Base-by-base conservation (phyloP, 2,888 invertebrate genomes). In the Microctonus brassicae region DNA sequence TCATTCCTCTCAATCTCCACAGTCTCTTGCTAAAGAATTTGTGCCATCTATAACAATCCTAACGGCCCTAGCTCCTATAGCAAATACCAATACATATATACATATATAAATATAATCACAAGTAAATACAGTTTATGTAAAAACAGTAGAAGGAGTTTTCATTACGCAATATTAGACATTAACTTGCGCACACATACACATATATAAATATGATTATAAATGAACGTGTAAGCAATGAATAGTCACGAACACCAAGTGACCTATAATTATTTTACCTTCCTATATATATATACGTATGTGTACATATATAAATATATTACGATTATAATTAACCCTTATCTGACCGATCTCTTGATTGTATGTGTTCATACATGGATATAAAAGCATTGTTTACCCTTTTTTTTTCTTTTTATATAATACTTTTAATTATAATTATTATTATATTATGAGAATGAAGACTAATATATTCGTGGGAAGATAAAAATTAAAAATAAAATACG, bases 61-160 rank as follows among this genome's bases (percentile, higher is more conserved):
- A 68, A 68, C 68, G 68, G 61, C 68, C 61, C 58, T n/a, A n/a
- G n/a, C 68, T 61, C 68, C 13, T 34, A 52, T 47, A 24, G 61
- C 24, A 52, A 63, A 63, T 47, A 29, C 47, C 53, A 52, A 68
- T 61, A 34, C 47, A 68, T 61, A 24, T 36, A 47, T n/a, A 17
- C 17, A n/a, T 47, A 6, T 47, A 20, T 47, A 47, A 6, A 47
- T 17, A 47, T 17, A n/a, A n/a, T n/a, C n/a, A n/a, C n/a, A n/a
- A n/a, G n/a, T n/a, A n/a, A n/a, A n/a, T n/a, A n/a, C n/a, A n/a
- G n/a, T n/a, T n/a, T n/a, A n/a, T n/a, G n/a, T n/a, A n/a, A n/a
- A 20, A 4, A 26, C n/a, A 26, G 11, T n/a, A 60, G 62, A 39
- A 42, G 22, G 6, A 39, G 62, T 62, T 62, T 62, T 39, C 42